phyloP scores from a whole-genome alignment of 1,140 invertebrate genomes.

The Drosophila yakuba region DNA sequence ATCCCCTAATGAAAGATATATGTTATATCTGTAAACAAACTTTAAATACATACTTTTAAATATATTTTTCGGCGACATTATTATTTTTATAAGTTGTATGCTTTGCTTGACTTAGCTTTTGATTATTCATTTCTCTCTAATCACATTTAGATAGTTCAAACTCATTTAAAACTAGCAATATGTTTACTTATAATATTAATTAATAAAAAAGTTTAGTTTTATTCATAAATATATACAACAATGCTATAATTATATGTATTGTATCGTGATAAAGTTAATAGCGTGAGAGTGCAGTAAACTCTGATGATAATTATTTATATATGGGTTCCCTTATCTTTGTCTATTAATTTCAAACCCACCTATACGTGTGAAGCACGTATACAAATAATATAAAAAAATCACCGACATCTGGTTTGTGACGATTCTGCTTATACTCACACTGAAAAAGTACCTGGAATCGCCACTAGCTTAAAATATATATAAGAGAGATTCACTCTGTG shows the following conservation, averaged over 20 bases:
- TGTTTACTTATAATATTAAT: too few relatives aligned
- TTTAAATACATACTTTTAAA: too few relatives aligned
- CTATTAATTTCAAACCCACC: neutral
- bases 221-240: too few relatives aligned
- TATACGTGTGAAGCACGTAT: neutral
- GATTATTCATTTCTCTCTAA: too few relatives aligned
- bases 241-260: too few relatives aligned
- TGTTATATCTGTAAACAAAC: neutral
- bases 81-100: too few relatives aligned
- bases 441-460: neutral
- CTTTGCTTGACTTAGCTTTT: too few relatives aligned
- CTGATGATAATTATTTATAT: neutral
- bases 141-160: too few relatives aligned
- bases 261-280: too few relatives aligned
- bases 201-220: too few relatives aligned
- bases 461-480: constrained; percentile 21
- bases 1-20: neutral
- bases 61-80: too few relatives aligned
- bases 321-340: neutral
- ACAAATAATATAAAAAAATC: neutral
- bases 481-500: constrained; percentile 11
- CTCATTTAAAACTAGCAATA: too few relatives aligned
- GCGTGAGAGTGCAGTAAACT: neutral
- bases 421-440: neutral
- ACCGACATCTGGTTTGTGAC: neutral